Evolutionary conservation across 2,888 invertebrate genomes (phyloP).

Genomic region (Diloba caeruleocephala): DNA sequence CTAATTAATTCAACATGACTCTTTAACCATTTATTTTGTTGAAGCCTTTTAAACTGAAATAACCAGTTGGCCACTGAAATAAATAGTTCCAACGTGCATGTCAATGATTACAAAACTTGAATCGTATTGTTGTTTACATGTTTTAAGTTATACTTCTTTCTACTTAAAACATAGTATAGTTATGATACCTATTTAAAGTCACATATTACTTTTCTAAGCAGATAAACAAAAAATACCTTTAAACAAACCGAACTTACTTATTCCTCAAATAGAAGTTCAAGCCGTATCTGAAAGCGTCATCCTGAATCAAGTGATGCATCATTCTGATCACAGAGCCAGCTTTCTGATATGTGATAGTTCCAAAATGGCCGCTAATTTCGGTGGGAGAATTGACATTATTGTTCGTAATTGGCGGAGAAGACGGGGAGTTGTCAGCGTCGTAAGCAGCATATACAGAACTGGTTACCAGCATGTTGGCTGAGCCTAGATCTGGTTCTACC

Average conservation of each 20-base stretch:
- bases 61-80: no score
- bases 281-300: slow-evolving; percentile 70
- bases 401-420: slow-evolving; percentile 88
- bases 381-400: slow-evolving; percentile 88
- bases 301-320: slow-evolving; percentile 82
- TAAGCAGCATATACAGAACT: slow-evolving; percentile 91
- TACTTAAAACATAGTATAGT: no score
- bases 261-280: slow-evolving; percentile 73
- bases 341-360: slow-evolving; percentile 91
- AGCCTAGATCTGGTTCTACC: slow-evolving; percentile 90
- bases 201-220: no score
- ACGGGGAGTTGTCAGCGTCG: slow-evolving; percentile 85
- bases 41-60: no score
- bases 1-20: no score
- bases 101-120: no score
- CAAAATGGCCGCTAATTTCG: slow-evolving; percentile 91
- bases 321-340: slow-evolving; percentile 87
- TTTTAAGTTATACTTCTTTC: no score
- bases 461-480: slow-evolving; percentile 90
- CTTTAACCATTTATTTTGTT: no score
- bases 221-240: no score
- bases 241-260: slow-evolving; percentile 84
- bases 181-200: no score
- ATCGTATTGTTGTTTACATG: no score
- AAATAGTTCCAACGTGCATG: no score